Evolutionary conservation across 2,888 invertebrate genomes (phyloP), one percentile per base, ranked within the genome.

Genomic region (Alloscopus bannaensis): DNA sequence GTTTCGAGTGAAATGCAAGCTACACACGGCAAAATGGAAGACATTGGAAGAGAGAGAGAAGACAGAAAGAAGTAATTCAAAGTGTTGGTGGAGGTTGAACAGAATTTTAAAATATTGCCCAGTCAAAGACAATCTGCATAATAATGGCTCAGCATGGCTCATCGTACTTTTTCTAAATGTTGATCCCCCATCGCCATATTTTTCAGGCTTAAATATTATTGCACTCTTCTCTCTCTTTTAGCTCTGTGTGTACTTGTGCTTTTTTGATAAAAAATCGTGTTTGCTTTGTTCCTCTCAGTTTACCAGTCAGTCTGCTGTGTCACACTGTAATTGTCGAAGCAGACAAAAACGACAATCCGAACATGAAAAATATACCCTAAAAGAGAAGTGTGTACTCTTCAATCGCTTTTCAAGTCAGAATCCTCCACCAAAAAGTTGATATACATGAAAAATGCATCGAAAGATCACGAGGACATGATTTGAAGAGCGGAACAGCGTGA

Each of bases 101-200:
- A 64, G 64, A 64, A 64, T 72, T 64, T 52, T 72, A 72, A 72
- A 72, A 72, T 72, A 72, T 72, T 72, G 64, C 72, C 60, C 72
- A 72, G 72, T 72, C 64, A 72, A 72, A 72, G 64, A 65, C 73
- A 73, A 73, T 73, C 73, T 73, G 65, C 73, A 73, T 73, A 73
- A 73, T 55, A 73, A 73, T 73, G 45, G 73, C 73, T 57, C 73
- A 73, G 73, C 73, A 65, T 73, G 73, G 65, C 47, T 73, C 57
- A 36, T 73, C 57, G 64, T 73, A 65, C 73, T 65, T 52, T 72
- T 57, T 73, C 47, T 57, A 52, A 65, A 73, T 73, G 72, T 47
- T 72, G 64, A 72, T 72, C 72, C 65, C 73, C 64, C 65, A 73
- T 65, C 57, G 73, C 65, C 73, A 55, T 73, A 73, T 65, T 73